phyloP scores from a whole-genome alignment of 2,888 invertebrate genomes.

The Hoplodrina blanda region DNA sequence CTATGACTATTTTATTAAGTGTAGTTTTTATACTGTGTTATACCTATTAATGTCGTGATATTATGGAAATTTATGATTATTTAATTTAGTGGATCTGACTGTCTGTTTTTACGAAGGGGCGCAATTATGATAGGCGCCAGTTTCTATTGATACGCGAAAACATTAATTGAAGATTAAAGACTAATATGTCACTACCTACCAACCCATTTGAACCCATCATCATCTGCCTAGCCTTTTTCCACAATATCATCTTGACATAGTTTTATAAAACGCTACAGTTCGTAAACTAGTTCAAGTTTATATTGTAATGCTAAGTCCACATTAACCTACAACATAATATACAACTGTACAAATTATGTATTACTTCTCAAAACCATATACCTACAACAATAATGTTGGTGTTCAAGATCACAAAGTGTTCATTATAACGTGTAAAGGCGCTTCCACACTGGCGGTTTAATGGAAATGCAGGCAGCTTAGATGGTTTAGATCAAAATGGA shows the following conservation, averaged over 20 bases:
- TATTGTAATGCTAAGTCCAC: slow-evolving; percentile 18
- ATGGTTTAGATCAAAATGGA: too few relatives aligned
- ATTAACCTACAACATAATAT: slow-evolving; percentile 17
- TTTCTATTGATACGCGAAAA: too few relatives aligned
- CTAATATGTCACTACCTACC: not conserved
- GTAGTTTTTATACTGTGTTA: too few relatives aligned
- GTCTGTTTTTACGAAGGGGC: too few relatives aligned
- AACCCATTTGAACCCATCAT: not conserved
- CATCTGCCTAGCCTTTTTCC: not conserved
- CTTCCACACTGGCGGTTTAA: not conserved
- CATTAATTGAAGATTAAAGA: too few relatives aligned
- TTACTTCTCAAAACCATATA: slow-evolving; percentile 14
- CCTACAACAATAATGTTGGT: slow-evolving; percentile 7
- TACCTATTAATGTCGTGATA: too few relatives aligned
- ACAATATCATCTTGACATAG: not conserved
- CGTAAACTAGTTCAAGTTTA: slow-evolving; percentile 31
- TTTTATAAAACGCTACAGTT: not conserved
- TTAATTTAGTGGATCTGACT: too few relatives aligned
- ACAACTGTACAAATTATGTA: slow-evolving; percentile 39
- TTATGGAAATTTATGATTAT: too few relatives aligned
- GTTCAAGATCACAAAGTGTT: slow-evolving; percentile 38
- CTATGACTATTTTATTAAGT: too few relatives aligned
- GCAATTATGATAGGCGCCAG: too few relatives aligned
- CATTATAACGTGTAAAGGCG: not conserved
- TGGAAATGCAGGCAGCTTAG: not conserved